These are phyloP conservation scores for Hippocampus comes DNA, from an alignment of 2,113 vertebrate species.

Conservation along the genomic window DNA sequence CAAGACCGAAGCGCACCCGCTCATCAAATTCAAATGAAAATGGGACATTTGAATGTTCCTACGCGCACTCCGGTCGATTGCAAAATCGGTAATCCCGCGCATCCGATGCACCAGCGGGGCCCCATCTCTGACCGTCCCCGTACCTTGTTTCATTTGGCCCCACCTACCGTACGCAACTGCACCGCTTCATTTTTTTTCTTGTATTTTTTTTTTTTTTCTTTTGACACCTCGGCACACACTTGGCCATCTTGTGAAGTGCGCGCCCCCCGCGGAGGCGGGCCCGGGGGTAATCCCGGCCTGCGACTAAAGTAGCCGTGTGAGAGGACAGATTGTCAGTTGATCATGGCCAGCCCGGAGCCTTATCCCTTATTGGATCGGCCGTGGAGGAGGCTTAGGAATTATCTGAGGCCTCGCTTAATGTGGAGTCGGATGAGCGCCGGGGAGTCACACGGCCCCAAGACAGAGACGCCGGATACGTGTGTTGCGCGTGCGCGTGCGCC, in stretches of 20 bases:
- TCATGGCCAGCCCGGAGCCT: conserved; percentile 84
- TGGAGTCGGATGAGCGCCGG: conserved; percentile 86
- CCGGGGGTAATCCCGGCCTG: conserved; percentile 78
- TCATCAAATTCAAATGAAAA: no score
- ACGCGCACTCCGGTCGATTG: no score
- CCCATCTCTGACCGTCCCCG: no score
- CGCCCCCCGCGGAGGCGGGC: conserved; percentile 39
- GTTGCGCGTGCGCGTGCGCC: conserved; percentile 13
- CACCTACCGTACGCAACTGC: not conserved
- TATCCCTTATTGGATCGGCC: conserved; percentile 93
- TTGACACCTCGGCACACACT: conserved; percentile 5
- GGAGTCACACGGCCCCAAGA: conserved; percentile 59
- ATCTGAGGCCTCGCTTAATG: conserved; percentile 90
- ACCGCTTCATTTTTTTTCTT: no score
- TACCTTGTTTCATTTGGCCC: not conserved
- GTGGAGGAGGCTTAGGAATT: conserved; percentile 94
- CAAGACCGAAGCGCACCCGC: no score
- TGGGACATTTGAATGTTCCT: no score
- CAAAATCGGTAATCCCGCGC: no score
- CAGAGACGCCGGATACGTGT: conserved; percentile 40
- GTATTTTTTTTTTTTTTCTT: not conserved
- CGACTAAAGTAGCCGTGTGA: conserved; percentile 79
- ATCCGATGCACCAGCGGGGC: no score
- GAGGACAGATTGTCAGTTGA: conserved; percentile 87
- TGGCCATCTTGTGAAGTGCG: conserved; percentile 51